Base-by-base conservation (phyloP, 2,113 vertebrate genomes). In the Tyrannus savana region DNA sequence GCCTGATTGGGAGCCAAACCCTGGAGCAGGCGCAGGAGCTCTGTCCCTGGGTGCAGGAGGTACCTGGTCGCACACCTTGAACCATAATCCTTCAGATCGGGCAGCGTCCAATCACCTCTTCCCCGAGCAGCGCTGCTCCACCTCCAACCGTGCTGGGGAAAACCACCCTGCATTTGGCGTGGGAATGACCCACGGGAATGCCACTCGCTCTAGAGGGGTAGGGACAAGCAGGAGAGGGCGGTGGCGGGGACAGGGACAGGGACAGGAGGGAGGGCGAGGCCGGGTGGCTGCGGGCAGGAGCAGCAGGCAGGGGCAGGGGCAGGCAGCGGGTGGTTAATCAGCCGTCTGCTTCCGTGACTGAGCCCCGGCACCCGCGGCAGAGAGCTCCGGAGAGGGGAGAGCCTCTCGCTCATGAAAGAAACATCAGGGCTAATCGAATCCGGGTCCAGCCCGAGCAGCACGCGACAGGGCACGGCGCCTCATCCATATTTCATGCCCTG, bases 331-430 rank as follows among this genome's bases (percentile, higher is more conserved):
- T 75, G 95, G 88, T 87, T 85, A 96, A 96, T 94, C 93, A 96
- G 94, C 87, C 27, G 15, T 71, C 82, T 92, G 94, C 89, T 95
- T 94, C 90, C 91, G 92, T 91, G 95, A 90, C 90, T 82, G 88
- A 95, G 94, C 92, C 19, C 19, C 23, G 2, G 81, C 14, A 3
- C 67, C 50, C n/a, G 39, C 83, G 56, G 95, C 77, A 81, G 66
- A 90, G 90, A 71, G 91, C 58, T 91, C 17, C 9, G 3, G 62
- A 95, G 92, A 84, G 68, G 84, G 94, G 91, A 89, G 31, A 56
- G 67, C 89, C 71, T 95, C 74, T 88, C 5, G 14, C 95, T 98
- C 97, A 97, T 97, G 97, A 98, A 98, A 98, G 97, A 98, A 98
- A 97, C 96, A 97, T 98, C 95, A 96, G 87, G 27, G 81, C 69